Percentiles rank a stretch among this genome's conserved stretches.
phyloP scores from a whole-genome alignment of 2,888 invertebrate genomes.

The Diplolepis rosae region DNA sequence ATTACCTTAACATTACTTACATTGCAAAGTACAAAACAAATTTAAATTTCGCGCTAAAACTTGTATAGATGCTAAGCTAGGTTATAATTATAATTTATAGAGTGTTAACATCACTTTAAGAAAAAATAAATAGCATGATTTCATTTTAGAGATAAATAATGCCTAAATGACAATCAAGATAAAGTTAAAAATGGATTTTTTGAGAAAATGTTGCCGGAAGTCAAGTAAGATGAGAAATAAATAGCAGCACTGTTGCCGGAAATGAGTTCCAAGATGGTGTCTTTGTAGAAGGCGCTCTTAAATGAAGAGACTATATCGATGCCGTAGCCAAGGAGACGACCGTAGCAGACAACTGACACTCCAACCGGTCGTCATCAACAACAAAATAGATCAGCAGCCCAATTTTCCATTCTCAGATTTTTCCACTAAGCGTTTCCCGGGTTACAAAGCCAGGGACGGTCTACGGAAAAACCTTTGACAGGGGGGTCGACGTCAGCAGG shows the following conservation, averaged over 20 bases:
- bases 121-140: not conserved
- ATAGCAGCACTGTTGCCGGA: not conserved
- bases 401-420: conserved; percentile 52
- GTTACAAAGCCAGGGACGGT: conserved; percentile 56
- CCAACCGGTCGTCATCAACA: conserved; percentile 62
- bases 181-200: not conserved
- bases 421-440: conserved; percentile 63
- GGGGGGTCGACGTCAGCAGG: conserved; percentile 54
- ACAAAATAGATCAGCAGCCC: conserved; percentile 56
- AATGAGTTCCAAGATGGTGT: not conserved
- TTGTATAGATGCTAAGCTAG: not conserved
- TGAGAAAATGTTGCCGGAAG: not conserved
- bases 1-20: not conserved
- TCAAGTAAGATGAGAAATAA: too few relatives aligned
- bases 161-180: not conserved
- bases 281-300: not conserved
- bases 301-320: conserved; percentile 57
- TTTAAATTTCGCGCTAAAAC: not conserved
- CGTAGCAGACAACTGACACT: conserved; percentile 70
- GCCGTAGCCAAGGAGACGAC: conserved; percentile 74
- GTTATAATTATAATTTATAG: not conserved
- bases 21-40: not conserved
- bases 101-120: not conserved
- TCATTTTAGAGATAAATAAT: not conserved
- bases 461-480: conserved; percentile 49